These are phyloP conservation scores for Acanthisitta chloris DNA, from an alignment of 2,113 vertebrate species.

Conservation along the genomic window DNA sequence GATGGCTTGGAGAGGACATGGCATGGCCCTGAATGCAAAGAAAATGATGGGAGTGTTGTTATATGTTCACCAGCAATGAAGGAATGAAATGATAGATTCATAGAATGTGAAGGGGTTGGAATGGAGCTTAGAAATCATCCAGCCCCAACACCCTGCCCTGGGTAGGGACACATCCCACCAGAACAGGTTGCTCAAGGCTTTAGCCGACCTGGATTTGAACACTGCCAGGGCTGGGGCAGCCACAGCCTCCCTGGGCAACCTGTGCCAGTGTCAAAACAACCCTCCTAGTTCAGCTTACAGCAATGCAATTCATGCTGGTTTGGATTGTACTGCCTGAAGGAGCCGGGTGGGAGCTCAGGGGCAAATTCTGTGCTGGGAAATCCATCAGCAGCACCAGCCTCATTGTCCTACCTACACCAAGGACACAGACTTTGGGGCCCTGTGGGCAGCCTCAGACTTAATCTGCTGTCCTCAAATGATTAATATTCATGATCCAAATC, in stretches of 20 bases:
- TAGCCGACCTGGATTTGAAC: too few relatives aligned
- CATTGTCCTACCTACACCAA: rapidly evolving
- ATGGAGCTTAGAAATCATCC: too few relatives aligned
- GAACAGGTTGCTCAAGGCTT: too few relatives aligned
- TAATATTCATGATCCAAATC: background rate
- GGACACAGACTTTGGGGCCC: background rate
- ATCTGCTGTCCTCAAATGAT: background rate
- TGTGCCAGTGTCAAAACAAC: too few relatives aligned
- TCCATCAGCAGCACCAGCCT: background rate
- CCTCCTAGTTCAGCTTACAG: background rate
- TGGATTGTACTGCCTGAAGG: background rate
- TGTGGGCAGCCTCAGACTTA: background rate
- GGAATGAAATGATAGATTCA: too few relatives aligned
- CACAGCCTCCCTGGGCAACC: too few relatives aligned
- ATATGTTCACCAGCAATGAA: background rate
- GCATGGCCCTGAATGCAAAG: background rate
- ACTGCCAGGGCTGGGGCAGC: too few relatives aligned
- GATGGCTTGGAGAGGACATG: background rate
- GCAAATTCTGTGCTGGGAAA: background rate
- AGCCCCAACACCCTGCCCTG: too few relatives aligned
- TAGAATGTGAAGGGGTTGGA: too few relatives aligned
- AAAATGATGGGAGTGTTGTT: background rate
- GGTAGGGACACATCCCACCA: too few relatives aligned
- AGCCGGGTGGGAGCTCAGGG: background rate
- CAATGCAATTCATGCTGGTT: background rate